A percentile compares a stretch with the other conserved stretches of the same genome.
phyloP scores from a whole-genome alignment of 2,113 vertebrate species.

The Gorilla gorilla region DNA sequence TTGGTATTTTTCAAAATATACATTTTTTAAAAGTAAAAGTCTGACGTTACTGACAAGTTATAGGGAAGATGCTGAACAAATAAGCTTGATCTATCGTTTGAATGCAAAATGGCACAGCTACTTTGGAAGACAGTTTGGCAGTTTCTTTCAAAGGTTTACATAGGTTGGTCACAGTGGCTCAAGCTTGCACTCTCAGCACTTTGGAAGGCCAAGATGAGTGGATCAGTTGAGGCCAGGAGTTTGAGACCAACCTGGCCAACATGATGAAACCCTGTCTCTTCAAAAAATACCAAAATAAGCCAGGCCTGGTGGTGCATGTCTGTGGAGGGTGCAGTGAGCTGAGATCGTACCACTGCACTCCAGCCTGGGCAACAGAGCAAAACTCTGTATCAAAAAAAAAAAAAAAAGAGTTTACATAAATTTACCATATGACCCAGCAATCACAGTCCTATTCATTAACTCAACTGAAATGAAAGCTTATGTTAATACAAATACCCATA shows the following conservation, averaged over 20 bases:
- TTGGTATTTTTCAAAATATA: neutral
- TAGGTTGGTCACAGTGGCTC: neutral
- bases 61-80: neutral
- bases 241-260: neutral
- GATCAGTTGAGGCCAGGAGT: neutral
- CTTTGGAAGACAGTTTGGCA: neutral
- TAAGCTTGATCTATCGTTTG: neutral
- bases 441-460: neutral
- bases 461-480: neutral
- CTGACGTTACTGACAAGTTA: neutral
- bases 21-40: neutral
- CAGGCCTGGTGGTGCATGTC: rapidly evolving
- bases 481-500: neutral
- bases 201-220: neutral
- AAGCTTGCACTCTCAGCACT: neutral
- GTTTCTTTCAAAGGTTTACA: neutral
- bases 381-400: neutral
- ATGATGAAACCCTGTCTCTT: neutral
- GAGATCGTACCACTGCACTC: too few relatives aligned
- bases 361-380: neutral
- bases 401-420: neutral
- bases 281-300: neutral
- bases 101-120: neutral
- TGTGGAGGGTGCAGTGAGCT: too few relatives aligned
- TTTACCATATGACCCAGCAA: neutral